A percentile compares a stretch with the other conserved stretches of the same genome.
These are phyloP conservation scores for Heliconius charithonia DNA, from an alignment of 2,888 invertebrate species.

Conservation along the genomic window DNA sequence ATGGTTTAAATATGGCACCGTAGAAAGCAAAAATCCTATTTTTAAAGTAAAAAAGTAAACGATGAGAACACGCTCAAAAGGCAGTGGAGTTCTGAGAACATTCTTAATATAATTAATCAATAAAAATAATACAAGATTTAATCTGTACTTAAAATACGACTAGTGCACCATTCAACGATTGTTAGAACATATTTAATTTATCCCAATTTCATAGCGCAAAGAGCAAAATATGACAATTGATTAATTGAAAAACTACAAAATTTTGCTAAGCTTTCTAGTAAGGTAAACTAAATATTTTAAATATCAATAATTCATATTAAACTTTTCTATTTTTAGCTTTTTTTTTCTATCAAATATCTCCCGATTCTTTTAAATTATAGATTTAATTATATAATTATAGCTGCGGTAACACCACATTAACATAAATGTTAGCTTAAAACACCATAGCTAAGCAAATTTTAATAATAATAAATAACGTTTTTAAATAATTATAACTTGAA, in stretches of 20 bases:
- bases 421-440: conserved; percentile 24
- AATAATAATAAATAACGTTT: conserved; percentile 23
- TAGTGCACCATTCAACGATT: conserved; percentile 51
- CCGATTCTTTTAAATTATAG: conserved; percentile 11
- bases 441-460: conserved; percentile 6
- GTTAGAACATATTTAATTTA: conserved; percentile 21
- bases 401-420: conserved; percentile 41
- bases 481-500: conserved; percentile 31
- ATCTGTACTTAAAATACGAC: conserved; percentile 61
- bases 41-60: conserved; percentile 11
- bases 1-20: conserved; percentile 55
- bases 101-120: conserved; percentile 33
- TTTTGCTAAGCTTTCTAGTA: conserved; percentile 2
- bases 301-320: background rate
- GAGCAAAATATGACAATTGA: background rate
- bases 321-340: background rate
- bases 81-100: conserved; percentile 40
- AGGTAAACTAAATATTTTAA: background rate
- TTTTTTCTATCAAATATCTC: conserved; percentile 8
- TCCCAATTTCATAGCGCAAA: background rate
- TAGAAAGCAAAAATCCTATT: conserved; percentile 43
- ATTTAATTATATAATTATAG: conserved; percentile 23
- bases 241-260: background rate
- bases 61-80: conserved; percentile 34
- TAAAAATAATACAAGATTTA: conserved; percentile 42